Base-by-base conservation (phyloP, 2,888 invertebrate genomes). In the Ametastegia equiseti region DNA sequence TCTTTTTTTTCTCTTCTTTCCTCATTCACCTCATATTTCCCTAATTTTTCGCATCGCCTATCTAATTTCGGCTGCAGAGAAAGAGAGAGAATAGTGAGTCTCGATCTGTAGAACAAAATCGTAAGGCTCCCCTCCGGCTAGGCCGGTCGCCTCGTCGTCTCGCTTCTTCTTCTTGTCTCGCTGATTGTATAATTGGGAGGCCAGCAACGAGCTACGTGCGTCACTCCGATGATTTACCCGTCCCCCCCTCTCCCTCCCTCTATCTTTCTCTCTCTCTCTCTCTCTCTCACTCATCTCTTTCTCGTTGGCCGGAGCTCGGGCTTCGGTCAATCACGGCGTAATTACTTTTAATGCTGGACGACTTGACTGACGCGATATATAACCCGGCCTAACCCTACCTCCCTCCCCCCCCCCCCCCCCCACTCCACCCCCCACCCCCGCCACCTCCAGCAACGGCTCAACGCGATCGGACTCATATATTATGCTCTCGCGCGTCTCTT, bases 301-400 rank as follows among this genome's bases (percentile, higher is more conserved):
- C n/a, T n/a, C n/a, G n/a, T n/a, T n/a, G n/a, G n/a, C n/a, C n/a
- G n/a, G n/a, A n/a, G 42, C 71, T 71, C 86, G 87, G 88, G 88
- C 88, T 89, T 89, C 89, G 90, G 90, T 91, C 90, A 91, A 91
- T 91, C 90, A 91, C 90, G 90, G 89, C 90, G 90, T 91, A 91
- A 91, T 91, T 91, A 91, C 90, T 91, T 90, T 90, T 90, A 91
- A 91, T 91, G 90, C 89, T 89, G 88, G 88, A 90, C 90, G 90
- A 90, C 89, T 90, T 89, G 89, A 88, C 90, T 90, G 90, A 90
- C 90, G 90, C 90, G 90, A 91, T 90, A 90, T 90, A 90, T 90
- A 90, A 89, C 89, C 89, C 89, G 45, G 30, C 63, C 60, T 45
- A 57, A 45, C 60, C 71, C 73, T 23, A 71, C 73, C 57, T 67